Conservation (phyloP, 37 sponge, comb jelly and placozoan genomes). For the Aphrocallistes beatrix region DNA sequence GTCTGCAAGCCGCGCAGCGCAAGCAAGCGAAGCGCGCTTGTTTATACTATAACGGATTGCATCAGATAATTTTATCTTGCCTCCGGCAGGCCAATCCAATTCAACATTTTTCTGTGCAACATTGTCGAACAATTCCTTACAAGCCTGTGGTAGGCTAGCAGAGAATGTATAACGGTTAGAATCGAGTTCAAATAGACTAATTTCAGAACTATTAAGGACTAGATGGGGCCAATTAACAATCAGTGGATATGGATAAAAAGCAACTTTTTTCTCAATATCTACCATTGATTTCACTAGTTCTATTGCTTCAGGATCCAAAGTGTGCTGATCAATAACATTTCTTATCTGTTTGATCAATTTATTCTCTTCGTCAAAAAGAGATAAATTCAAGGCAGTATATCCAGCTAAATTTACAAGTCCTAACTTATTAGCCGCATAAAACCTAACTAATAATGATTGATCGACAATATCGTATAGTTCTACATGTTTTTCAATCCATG, state of each 20-base stretch:
- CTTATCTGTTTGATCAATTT: too few relatives aligned
- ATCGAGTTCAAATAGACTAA: constrained; percentile 34
- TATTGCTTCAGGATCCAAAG: background rate
- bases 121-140: constrained; percentile 40
- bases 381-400: too few relatives aligned
- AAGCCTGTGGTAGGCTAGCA: constrained; percentile 41
- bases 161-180: constrained; percentile 31
- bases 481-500: background rate
- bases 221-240: constrained; percentile 31
- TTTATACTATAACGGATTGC: constrained; percentile 52
- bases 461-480: constrained; percentile 26
- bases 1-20: too few relatives aligned
- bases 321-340: too few relatives aligned
- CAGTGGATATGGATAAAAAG: constrained; percentile 24
- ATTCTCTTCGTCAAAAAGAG: background rate
- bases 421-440: background rate
- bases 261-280: constrained; percentile 31
- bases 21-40: too few relatives aligned
- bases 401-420: too few relatives aligned
- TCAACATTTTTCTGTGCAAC: constrained; percentile 24
- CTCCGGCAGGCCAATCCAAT: constrained; percentile 26
- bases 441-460: background rate
- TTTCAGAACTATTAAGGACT: constrained; percentile 34
- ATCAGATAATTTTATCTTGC: constrained; percentile 29
- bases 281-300: background rate